These are phyloP conservation scores for Malacosoma neustria DNA, from an alignment of 2,888 invertebrate genomes.

Conservation along the genomic window DNA sequence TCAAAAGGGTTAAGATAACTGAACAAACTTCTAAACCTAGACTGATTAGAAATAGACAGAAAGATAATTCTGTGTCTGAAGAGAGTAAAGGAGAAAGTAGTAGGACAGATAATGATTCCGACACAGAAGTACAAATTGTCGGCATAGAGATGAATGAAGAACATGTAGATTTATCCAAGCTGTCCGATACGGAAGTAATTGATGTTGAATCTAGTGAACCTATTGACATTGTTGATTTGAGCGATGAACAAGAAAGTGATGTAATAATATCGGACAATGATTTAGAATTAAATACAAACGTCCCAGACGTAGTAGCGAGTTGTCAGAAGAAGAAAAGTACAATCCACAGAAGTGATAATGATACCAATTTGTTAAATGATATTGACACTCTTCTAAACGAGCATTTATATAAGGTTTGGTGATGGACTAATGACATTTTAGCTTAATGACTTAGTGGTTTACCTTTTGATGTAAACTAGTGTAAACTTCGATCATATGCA, in stretches of 20 bases:
- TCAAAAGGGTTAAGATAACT: constrained; percentile 51
- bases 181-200: constrained; percentile 42
- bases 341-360: constrained; percentile 22
- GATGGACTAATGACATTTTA: neutral
- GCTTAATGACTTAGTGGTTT: neutral
- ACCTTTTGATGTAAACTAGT: neutral
- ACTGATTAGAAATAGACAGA: constrained; percentile 46
- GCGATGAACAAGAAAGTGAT: constrained; percentile 44
- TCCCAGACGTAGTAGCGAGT: constrained; percentile 64
- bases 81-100: constrained; percentile 24
- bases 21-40: constrained; percentile 48
- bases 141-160: constrained; percentile 35
- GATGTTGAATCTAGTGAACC: constrained; percentile 41
- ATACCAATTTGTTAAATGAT: constrained; percentile 34
- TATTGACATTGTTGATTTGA: constrained; percentile 52
- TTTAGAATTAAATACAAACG: constrained; percentile 43
- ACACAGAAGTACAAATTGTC: constrained; percentile 58
- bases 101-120: constrained; percentile 44
- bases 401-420: constrained; percentile 32
- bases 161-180: constrained; percentile 27
- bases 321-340: constrained; percentile 31
- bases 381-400: constrained; percentile 44
- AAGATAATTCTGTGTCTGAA: constrained; percentile 28
- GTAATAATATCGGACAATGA: constrained; percentile 34
- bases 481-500: no score